Conservation (phyloP, 2,113 vertebrate genomes). For the Tenrec ecaudatus region DNA sequence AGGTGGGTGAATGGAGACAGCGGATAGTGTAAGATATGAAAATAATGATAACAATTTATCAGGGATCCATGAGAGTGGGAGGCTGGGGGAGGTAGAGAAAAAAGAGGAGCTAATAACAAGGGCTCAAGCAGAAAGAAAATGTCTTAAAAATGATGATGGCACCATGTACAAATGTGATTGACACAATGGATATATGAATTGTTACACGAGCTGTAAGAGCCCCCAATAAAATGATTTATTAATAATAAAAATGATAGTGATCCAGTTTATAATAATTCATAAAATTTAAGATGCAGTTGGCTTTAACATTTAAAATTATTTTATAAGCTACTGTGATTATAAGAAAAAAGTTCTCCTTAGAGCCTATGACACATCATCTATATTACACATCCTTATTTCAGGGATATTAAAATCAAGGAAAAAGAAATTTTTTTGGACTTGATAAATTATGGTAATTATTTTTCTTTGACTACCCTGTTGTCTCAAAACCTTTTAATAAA, state of each 20-base stretch:
- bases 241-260: background rate
- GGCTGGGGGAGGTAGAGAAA: too few species aligned
- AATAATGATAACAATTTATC: too few species aligned
- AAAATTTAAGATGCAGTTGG: background rate
- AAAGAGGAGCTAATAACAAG: too few species aligned
- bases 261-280: background rate
- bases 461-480: background rate
- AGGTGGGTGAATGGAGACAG: too few species aligned
- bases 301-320: background rate
- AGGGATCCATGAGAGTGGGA: too few species aligned
- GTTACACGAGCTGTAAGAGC: too few species aligned
- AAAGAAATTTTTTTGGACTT: background rate
- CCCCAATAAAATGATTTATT: too few species aligned
- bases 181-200: too few species aligned
- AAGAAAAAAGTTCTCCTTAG: background rate
- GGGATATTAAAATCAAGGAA: background rate
- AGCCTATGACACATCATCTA: background rate
- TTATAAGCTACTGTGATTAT: background rate
- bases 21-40: too few species aligned
- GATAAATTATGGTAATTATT: conserved; percentile 35
- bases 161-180: too few species aligned
- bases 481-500: conserved; percentile 36
- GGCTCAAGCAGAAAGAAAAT: too few species aligned
- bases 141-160: too few species aligned
- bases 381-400: background rate